Base-by-base conservation (phyloP, 2,888 invertebrate species). In the Platypus cylindrus region DNA sequence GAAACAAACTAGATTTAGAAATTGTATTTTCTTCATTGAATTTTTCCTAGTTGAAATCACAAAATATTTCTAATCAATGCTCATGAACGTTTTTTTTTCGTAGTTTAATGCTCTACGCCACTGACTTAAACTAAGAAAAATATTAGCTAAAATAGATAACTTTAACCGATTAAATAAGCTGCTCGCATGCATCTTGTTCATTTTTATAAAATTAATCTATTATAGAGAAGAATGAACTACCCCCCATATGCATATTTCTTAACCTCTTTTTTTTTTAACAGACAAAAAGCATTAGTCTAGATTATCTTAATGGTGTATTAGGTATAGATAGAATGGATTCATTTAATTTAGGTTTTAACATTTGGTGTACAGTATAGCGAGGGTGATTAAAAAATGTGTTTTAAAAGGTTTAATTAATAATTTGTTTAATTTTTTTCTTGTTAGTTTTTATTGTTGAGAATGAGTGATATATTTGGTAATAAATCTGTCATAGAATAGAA, bases 201-300 rank as follows among this genome's bases (percentile, higher is more conserved):
- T 44, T 37, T 44, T 44, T 41, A 39, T 39, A 35, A 44, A 37
- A 41, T 40, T 44, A 41, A 40, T 44, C 44, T 41, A 41, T 41
- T 38, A 31, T 34, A 44, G 41, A 41, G 41, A 41, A 39, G 35
- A n/a, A n/a, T n/a, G n/a, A n/a, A n/a, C 40, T 32, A 32, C 38
- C 34, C 9, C n/a, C n/a, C n/a, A n/a, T n/a, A n/a, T n/a, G n/a
- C n/a, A n/a, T n/a, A 27, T 37, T 40, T 34, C 24, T 34, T 30
- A 15, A 17, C 31, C 23, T 32, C 16, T 25, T 41, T 38, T 36
- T 40, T 34, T 32, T 11, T 18, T 9, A 9, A 20, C 24, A 23
- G 29, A 37, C 27, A 23, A 37, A 31, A 35, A 34, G 29, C 40
- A 40, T 40, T 34, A 37, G 30, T 34, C 24, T 32, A 27, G 34